Base-by-base conservation (phyloP, 2,797 vertebrate species). In the Scleropages formosus region DNA sequence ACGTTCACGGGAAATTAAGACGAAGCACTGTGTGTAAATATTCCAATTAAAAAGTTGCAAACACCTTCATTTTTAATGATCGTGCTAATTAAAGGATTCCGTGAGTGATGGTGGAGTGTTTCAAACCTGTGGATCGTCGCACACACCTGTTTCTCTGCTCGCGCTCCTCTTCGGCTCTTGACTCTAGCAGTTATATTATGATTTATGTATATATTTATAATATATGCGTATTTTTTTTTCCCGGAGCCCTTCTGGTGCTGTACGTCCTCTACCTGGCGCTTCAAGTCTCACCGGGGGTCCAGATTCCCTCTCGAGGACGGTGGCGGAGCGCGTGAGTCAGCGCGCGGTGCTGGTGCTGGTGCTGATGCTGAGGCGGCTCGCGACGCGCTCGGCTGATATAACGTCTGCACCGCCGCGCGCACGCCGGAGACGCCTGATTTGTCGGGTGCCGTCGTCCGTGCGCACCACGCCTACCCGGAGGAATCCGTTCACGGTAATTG, bases 281-380 rank as follows among this genome's bases (percentile, higher is more conserved):
- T 6, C 31, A 39, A 39, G 31, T 39, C 31, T 39, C 31, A 6
- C 6, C 31, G 31, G 6, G 31, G 31, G 31, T 39, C 31, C 31
- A 6, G 2, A 39, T n/a, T 39, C 31, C 31, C n/a, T n/a, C n/a
- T n/a, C 16, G 18, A 18, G 51, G 18, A 59, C 53, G 44, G 69
- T 27, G 56, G 56, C 70, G 51, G 72, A 39, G 78, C 71, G 16
- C 10, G 75, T 59, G 61, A 74, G 60, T 58, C 66, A 31, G 16
- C 49, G 7, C 46, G 78, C 31, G 31, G 31, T 39, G 31, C 31
- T 39, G 31, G n/a, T n/a, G n/a, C n/a, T 74, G 78, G 64, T 79
- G 74, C 71, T 79, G 78, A 79, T 73, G 78, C 75, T 79, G 60
- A 51, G 59, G 56, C 72, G 70, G 78, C 58, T 75, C 20, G 44